Evolutionary conservation across 2,888 invertebrate species (phyloP).

Genomic region (Hydroisotoma schaefferi): DNA sequence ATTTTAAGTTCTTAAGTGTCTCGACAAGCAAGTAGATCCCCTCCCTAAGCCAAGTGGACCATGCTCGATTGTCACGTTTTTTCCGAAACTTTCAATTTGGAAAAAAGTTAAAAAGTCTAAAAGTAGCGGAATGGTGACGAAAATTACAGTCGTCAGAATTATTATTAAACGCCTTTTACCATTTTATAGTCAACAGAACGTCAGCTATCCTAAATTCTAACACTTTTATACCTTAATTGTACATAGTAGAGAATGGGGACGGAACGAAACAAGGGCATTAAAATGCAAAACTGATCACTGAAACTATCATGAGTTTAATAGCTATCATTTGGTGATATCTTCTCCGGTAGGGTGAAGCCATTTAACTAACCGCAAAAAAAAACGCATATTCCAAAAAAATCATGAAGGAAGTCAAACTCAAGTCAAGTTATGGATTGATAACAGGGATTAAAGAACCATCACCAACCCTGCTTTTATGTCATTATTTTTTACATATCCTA

Average conservation of each 20-base stretch:
- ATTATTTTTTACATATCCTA: slow-evolving; percentile 6
- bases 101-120: slow-evolving; percentile 1
- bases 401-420: slow-evolving; percentile 16
- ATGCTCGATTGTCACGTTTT: slow-evolving; percentile 42
- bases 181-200: slow-evolving; percentile 14
- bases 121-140: slow-evolving; percentile 18
- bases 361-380: slow-evolving; percentile 11
- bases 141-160: slow-evolving; percentile 42
- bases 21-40: not conserved
- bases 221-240: too few species aligned
- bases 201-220: not conserved
- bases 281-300: not conserved
- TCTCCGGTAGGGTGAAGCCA: slow-evolving; percentile 12
- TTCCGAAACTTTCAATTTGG: slow-evolving; percentile 13
- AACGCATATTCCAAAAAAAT: slow-evolving; percentile 18
- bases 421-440: slow-evolving; percentile 4
- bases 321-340: slow-evolving; percentile 1
- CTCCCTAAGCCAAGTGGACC: slow-evolving; percentile 26
- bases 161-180: slow-evolving; percentile 37
- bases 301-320: not conserved
- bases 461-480: not conserved
- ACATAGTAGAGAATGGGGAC: too few species aligned
- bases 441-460: slow-evolving; percentile 13
- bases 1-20: slow-evolving; percentile 4
- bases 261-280: not conserved